Percentiles rank a stretch among this genome's conserved stretches.
Conservation (phyloP, 2,797 vertebrate species). For the Phalloptychus januarius region DNA sequence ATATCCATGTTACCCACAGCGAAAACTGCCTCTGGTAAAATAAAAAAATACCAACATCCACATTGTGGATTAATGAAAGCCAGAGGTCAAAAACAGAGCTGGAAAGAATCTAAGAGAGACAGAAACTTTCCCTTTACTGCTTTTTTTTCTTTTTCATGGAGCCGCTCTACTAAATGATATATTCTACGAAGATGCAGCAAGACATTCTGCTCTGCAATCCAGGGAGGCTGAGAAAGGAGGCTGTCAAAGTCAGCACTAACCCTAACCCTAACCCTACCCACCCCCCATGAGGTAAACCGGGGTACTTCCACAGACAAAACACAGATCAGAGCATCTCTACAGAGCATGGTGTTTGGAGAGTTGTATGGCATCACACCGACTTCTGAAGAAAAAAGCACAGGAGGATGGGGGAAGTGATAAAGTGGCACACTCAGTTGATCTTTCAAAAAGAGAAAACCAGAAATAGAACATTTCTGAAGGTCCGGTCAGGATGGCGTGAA, state of each 20-base stretch:
- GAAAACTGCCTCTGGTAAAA: not conserved
- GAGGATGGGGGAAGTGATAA: not conserved
- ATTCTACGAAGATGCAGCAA: not conserved
- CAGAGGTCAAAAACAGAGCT: not conserved
- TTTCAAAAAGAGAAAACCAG: not conserved
- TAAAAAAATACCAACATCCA: not conserved
- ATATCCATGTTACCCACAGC: not conserved
- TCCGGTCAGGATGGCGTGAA: not conserved
- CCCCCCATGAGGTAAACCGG: not conserved
- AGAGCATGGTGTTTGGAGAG: not conserved
- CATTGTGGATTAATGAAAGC: not conserved
- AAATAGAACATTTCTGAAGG: not conserved
- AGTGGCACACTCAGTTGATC: not conserved
- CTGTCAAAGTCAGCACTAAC: not conserved
- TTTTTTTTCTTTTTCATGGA: not conserved
- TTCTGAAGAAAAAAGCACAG: not conserved
- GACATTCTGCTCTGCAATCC: not conserved
- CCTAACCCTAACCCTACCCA: too few species aligned
- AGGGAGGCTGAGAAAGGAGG: not conserved
- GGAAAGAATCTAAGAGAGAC: not conserved
- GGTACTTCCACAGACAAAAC: not conserved
- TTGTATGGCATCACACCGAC: not conserved
- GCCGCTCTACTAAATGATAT: not conserved
- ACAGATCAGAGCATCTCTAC: not conserved
- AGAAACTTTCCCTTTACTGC: not conserved